Evolutionary conservation across 1,140 invertebrate species (phyloP).

Genomic region (Phymastichus coffea): DNA sequence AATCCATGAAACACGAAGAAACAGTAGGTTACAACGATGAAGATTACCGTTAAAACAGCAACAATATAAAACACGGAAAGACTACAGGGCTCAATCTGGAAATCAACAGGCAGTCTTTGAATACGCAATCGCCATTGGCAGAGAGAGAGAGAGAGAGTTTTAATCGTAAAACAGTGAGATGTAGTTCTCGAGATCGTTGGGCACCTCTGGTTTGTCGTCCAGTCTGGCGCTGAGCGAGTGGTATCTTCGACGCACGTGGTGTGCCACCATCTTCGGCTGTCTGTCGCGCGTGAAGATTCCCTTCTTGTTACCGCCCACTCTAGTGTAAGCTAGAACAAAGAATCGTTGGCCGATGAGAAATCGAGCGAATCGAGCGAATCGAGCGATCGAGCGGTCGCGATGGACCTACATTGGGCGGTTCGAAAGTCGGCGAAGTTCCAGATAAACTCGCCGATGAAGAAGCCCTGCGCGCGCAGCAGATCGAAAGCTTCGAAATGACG

Average conservation of each 20-base stretch:
- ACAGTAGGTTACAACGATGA: no score
- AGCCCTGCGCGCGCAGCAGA: constrained; percentile 69
- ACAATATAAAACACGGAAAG: no score
- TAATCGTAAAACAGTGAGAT: constrained; percentile 32
- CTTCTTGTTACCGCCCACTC: constrained; percentile 88
- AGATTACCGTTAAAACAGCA: no score
- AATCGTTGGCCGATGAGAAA: no score
- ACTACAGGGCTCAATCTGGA: no score
- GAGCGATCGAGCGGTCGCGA: no score
- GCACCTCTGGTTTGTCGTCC: constrained; percentile 53
- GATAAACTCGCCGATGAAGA: constrained; percentile 94
- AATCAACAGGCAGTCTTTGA: neutral
- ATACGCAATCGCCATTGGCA: no score
- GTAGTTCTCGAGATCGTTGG: constrained; percentile 55
- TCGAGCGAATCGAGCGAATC: no score
- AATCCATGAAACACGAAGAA: no score
- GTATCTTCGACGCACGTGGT: constrained; percentile 78
- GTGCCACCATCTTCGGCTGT: constrained; percentile 83
- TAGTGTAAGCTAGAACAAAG: constrained; percentile 62
- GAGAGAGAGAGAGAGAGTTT: no score
- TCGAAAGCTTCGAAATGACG: constrained; percentile 92
- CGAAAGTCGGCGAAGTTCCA: constrained; percentile 96
- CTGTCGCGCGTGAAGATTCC: constrained; percentile 85
- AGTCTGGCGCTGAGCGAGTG: constrained; percentile 64
- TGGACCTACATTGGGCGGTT: constrained; percentile 68